Evolutionary conservation across 2,113 vertebrate species (phyloP), one percentile per base, ranked within the genome.

Genomic region (Antechinus flavipes): DNA sequence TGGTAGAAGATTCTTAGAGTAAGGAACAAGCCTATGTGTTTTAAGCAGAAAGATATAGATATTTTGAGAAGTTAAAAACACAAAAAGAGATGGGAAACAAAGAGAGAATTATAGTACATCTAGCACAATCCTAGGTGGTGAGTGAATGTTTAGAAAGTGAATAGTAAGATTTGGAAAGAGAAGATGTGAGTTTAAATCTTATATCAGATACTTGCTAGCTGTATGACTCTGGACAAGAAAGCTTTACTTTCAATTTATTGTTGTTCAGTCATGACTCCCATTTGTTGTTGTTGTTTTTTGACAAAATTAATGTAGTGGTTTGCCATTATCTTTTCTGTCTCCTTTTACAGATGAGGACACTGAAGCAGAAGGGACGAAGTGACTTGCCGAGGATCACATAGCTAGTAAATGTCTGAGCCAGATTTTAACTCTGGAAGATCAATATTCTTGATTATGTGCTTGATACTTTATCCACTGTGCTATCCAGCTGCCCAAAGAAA

Each of bases 131-230:
- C 61, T 76, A 76, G 35, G 12, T 11, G 58, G 30, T 14, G 11
- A 68, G 30, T 68, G 58, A 68, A 35, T 30, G 3, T 68, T 35
- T n/a, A 6, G 14, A n/a, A 19, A 14, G 14, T 16, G 14, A 76
- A 76, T 76, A 14, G 35, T 76, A 35, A 76, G 12, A 76, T 92
- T 46, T 93, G 30, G 2, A 89, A 11, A 2, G 30, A 42, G 27
- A 19, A 91, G 27, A 30, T 30, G 6, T 54, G 47, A 9, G 35
- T 93, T 97, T 91, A 97, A 91, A 93, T 90, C 46, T n/a, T 91
- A 1, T 2, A 89, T 95, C 25, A 61, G 49, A 8, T 27, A 2
- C 30, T 35, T 91, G 42, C 61, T 96, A 42, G 54, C 24, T 93
- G 1, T 54, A 53, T 8, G 8, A 58, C 50, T 46, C 90, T n/a